These are phyloP conservation scores for Parazoanthus darwini DNA, from an alignment of 92 coral and sea anemone species.

Conservation along the genomic window DNA sequence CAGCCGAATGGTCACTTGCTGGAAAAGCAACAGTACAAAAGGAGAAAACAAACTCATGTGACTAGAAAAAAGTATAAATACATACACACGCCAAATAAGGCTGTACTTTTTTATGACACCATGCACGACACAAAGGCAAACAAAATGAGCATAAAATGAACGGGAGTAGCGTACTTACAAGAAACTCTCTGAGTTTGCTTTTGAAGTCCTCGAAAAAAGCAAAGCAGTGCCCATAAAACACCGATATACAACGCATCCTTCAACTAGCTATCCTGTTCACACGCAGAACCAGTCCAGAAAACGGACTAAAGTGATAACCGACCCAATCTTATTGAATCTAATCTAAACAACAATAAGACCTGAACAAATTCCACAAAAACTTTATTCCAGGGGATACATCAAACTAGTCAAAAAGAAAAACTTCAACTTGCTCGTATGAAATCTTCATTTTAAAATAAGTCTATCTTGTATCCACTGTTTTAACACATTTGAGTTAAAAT, in stretches of 20 bases:
- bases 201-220: conserved; percentile 63
- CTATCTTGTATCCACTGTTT: too few species aligned
- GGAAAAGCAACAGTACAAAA: neutral
- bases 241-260: neutral
- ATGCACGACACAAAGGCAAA: neutral
- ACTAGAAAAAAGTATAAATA: too few species aligned
- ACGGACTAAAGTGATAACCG: neutral
- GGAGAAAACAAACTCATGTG: too few species aligned
- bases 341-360: too few species aligned
- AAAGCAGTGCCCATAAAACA: neutral
- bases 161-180: conserved; percentile 64
- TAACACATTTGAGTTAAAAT: too few species aligned
- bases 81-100: neutral
- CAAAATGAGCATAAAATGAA: neutral
- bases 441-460: too few species aligned
- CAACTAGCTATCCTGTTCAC: neutral
- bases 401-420: too few species aligned
- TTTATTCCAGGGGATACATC: too few species aligned
- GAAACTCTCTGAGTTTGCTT: conserved; percentile 66
- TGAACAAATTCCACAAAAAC: too few species aligned
- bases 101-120: neutral
- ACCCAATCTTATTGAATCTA: too few species aligned
- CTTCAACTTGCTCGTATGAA: too few species aligned
- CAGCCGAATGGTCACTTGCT: conserved; percentile 78
- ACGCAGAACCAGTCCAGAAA: neutral